Conservation (phyloP, 2,113 vertebrate species). For the Oceanites oceanicus region DNA sequence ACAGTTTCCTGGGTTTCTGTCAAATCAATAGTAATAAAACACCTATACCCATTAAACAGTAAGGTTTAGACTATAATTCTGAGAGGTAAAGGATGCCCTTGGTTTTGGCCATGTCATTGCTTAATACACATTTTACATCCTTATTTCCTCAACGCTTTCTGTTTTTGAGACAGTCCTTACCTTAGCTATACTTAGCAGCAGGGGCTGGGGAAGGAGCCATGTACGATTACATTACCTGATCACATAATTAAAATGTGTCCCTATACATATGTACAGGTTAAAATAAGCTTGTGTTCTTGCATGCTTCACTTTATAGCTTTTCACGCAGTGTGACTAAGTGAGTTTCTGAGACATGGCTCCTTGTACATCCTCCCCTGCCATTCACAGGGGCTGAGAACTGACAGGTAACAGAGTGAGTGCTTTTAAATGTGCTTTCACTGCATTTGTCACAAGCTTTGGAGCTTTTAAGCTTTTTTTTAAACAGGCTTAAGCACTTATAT, state of each 20-base stretch:
- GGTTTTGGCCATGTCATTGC: not conserved
- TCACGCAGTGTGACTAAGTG: fast-evolving
- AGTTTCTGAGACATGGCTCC: not conserved
- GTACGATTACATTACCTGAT: fast-evolving
- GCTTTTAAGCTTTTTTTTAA: not conserved
- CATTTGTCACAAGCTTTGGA: not conserved
- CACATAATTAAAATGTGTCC: not conserved
- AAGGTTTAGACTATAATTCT: not conserved
- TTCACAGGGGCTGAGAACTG: not conserved
- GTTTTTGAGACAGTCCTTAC: not conserved
- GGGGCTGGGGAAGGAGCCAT: not conserved
- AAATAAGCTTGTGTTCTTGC: not conserved
- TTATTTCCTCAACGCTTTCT: not conserved
- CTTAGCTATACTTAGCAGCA: not conserved
- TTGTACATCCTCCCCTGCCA: fast-evolving
- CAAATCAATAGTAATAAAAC: not conserved
- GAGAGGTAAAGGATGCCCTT: not conserved
- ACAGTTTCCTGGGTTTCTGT: not conserved
- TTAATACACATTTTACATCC: not conserved
- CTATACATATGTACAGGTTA: fast-evolving
- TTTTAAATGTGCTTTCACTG: not conserved
- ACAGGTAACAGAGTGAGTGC: not conserved
- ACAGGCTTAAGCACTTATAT: not conserved
- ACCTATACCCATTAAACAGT: not conserved
- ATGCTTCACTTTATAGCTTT: not conserved